These are phyloP conservation scores for Lepus americanus DNA, from an alignment of 2,113 vertebrate genomes.

Conservation along the genomic window DNA sequence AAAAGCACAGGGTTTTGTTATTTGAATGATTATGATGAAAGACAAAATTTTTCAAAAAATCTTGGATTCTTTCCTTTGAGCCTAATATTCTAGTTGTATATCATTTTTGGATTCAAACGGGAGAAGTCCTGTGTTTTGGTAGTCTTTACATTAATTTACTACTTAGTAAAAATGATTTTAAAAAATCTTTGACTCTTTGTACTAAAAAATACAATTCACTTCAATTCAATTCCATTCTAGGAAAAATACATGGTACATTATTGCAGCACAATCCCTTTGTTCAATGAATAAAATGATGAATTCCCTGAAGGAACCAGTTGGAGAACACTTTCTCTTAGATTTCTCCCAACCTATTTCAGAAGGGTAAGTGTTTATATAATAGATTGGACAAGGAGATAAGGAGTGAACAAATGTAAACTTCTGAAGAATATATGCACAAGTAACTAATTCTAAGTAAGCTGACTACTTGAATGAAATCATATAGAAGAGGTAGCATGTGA, in stretches of 20 bases:
- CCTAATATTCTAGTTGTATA: neutral
- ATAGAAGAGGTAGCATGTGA: neutral
- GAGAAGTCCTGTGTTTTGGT: neutral
- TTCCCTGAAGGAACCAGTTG: neutral
- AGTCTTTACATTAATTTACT: neutral
- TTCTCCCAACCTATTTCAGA: neutral
- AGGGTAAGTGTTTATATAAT: neutral
- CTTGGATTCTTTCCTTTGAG: neutral
- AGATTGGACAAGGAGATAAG: neutral
- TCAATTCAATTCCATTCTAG: neutral
- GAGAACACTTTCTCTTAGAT: neutral
- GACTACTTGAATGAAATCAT: neutral
- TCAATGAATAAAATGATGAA: neutral
- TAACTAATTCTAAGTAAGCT: neutral
- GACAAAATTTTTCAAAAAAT: neutral
- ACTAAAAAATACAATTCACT: neutral
- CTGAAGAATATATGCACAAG: neutral
- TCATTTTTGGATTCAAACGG: neutral
- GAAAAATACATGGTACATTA: neutral
- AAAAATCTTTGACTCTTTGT: neutral
- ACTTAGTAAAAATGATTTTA: neutral
- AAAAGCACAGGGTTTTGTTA: neutral
- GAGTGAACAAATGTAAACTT: too few species aligned
- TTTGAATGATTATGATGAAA: neutral
- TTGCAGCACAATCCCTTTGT: neutral